Base-by-base conservation (phyloP, 2,888 invertebrate genomes). In the Drosophila melanosoma region DNA sequence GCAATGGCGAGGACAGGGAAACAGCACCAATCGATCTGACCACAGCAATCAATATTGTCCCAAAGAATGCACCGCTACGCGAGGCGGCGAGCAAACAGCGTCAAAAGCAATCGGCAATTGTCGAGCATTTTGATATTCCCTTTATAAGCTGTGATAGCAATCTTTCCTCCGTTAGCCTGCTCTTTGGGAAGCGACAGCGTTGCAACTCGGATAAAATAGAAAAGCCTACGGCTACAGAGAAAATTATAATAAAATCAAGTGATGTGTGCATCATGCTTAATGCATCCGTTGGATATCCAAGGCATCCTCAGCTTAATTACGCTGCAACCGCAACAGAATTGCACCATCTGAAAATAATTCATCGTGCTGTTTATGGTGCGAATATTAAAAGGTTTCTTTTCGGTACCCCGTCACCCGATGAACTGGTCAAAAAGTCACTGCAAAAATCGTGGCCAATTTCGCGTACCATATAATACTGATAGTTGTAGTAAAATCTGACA, bases 371-470 rank as follows among this genome's bases (percentile, higher is more conserved):
- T 54, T 90, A 90, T 42, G 81, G 81, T n/a, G 62, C 76, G 4
- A 81, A 79, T 49, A 83, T 93, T 32, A 76, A 79, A 68, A 81
- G 85, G 2, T 92, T 93, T 75, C 63, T 49, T 7, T 92, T 92
- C 52, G 86, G 91, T 59, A 90, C 91, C 1, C 86, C 88, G 61
- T 92, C 92, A 0, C 93, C 93, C 1, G 92, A 92, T 71, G 92
- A 93, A 53, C 48, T 90, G 35, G 81, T 92, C 5, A 80, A 92
- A 49, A 79, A 82, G 29, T 74, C 91, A 8, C 60, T 92, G 32
- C 76, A 77, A 20, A 91, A 91, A 76, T 83, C 83, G 26, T 77
- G 70, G 57, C 90, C 90, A 32, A 61, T 77, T 12, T 67, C 87
- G 20, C 84, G 78, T 8, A 90, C 40, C 38, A 12, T 49, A 48